phyloP scores from a whole-genome alignment of 1,140 invertebrate species.

The Mamestra configurata region DNA sequence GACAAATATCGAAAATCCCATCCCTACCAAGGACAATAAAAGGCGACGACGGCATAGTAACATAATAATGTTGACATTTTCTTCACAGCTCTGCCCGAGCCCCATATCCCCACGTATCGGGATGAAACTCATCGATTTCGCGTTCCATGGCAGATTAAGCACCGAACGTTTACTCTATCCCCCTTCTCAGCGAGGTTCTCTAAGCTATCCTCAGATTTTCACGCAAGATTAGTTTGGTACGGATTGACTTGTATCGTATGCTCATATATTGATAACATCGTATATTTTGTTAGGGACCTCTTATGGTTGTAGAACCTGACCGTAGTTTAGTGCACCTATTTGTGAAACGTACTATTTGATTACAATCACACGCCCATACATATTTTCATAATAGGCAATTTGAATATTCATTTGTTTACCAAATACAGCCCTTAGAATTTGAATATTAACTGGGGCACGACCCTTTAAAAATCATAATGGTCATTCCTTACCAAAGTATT shows the following conservation, averaged over 20 bases:
- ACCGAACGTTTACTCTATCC: constrained; percentile 64
- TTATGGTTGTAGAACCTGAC: too few species aligned
- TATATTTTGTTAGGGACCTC: not conserved
- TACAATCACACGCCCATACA: too few species aligned
- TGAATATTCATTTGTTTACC: not conserved
- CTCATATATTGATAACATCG: not conserved
- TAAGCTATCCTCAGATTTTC: constrained; percentile 65
- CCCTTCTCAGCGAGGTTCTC: constrained; percentile 56
- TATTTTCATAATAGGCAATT: not conserved
- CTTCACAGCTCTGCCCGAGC: constrained; percentile 51
- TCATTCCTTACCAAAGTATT: too few species aligned
- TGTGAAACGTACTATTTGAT: too few species aligned
- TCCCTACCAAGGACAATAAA: constrained; percentile 31
- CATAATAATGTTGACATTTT: constrained; percentile 65
- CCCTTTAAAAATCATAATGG: not conserved
- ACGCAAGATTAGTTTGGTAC: constrained; percentile 67
- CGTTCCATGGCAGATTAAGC: constrained; percentile 77
- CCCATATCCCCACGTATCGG: constrained; percentile 44
- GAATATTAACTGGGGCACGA: constrained; percentile 1
- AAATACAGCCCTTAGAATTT: not conserved
- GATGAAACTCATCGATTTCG: constrained; percentile 74
- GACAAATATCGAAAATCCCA: constrained; percentile 8
- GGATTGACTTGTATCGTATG: constrained; percentile 37
- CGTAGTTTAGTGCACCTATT: too few species aligned
- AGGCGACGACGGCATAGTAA: constrained; percentile 55